These are phyloP conservation scores for Cyanoramphus novaezelandiae DNA, from an alignment of 2,113 vertebrate genomes.

Conservation along the genomic window DNA sequence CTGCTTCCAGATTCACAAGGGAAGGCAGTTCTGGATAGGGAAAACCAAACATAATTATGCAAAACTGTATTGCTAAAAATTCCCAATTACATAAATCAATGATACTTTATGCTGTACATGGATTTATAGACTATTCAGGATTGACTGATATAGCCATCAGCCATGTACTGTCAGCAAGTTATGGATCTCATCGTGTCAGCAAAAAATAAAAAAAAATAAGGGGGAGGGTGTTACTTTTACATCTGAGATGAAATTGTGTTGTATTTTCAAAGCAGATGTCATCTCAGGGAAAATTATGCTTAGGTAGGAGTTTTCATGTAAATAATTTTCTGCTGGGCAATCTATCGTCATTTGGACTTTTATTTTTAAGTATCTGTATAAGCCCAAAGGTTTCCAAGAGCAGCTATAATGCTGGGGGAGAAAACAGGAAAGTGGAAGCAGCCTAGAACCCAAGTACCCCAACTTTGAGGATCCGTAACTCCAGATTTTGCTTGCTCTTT, in stretches of 20 bases:
- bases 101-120: neutral
- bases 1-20: neutral
- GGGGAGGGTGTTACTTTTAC: constrained; percentile 51
- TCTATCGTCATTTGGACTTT: constrained; percentile 37
- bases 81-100: constrained; percentile 68
- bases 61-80: constrained; percentile 62
- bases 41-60: constrained; percentile 62
- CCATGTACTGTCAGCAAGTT: constrained; percentile 60
- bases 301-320: constrained; percentile 73
- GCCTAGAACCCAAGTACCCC: neutral
- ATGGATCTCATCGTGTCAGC: constrained; percentile 61
- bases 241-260: constrained; percentile 70
- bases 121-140: constrained; percentile 64
- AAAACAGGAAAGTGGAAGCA: neutral
- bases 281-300: constrained; percentile 74
- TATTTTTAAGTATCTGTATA: neutral
- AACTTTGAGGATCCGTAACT: neutral
- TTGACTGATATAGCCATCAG: constrained; percentile 48
- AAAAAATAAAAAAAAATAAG: constrained; percentile 26
- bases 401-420: neutral
- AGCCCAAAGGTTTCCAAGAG: neutral
- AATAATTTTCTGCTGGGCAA: constrained; percentile 72
- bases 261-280: constrained; percentile 74
- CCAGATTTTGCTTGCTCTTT: neutral
- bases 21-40: neutral